Percentiles rank a stretch among this genome's conserved stretches.
phyloP scores from a whole-genome alignment of 1,140 invertebrate species.

The Megathymus violae region DNA sequence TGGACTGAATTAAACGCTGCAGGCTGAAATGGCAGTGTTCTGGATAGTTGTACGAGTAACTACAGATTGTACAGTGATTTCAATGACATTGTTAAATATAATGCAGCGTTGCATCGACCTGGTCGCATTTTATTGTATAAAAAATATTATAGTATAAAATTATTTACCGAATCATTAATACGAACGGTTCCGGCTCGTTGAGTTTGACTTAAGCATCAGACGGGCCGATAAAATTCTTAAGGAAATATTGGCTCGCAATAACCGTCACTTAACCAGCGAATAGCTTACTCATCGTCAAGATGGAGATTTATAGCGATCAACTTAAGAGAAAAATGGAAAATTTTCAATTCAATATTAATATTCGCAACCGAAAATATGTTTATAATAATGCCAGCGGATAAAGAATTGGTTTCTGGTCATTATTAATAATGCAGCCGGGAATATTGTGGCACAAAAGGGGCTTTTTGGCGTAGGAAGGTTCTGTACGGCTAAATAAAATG shows the following conservation, averaged over 20 bases:
- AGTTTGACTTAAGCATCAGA: background rate
- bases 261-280: background rate
- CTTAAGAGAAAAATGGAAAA: slow-evolving; percentile 1
- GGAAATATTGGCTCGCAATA: background rate
- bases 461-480: background rate
- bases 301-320: background rate
- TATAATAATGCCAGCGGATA: slow-evolving; percentile 2
- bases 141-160: too few relatives aligned
- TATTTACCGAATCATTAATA: background rate
- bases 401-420: background rate
- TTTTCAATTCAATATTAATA: slow-evolving; percentile 2
- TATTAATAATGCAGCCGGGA: slow-evolving; percentile 1
- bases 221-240: background rate
- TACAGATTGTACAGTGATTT: too few relatives aligned
- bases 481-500: background rate
- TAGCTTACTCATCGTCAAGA: background rate
- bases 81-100: too few relatives aligned
- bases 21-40: too few relatives aligned
- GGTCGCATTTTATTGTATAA: too few relatives aligned
- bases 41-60: too few relatives aligned
- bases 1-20: too few relatives aligned
- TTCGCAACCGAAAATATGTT: background rate
- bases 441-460: background rate
- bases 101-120: too few relatives aligned
- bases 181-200: background rate